Conservation (phyloP, 1,140 invertebrate species). For the Solen grandis region DNA sequence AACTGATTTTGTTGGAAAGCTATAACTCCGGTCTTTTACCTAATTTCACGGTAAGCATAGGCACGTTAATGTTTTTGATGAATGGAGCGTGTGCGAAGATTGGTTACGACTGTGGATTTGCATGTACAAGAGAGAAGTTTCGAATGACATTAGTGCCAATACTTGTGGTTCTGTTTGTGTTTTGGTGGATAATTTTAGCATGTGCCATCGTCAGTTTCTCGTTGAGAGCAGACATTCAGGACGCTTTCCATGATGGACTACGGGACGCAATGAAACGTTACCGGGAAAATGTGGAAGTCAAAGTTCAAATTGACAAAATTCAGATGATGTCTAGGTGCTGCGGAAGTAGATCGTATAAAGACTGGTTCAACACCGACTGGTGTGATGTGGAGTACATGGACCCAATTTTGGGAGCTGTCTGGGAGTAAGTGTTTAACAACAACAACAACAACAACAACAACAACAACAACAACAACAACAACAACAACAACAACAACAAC, state of each 20-base stretch:
- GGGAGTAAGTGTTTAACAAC: too few relatives aligned
- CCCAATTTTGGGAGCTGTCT: too few relatives aligned
- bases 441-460: too few relatives aligned
- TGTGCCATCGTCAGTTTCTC: slow-evolving; percentile 17
- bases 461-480: too few relatives aligned
- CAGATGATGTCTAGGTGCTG: slow-evolving; percentile 41
- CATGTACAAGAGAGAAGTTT: slow-evolving; percentile 31
- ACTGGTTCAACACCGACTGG: slow-evolving; percentile 48
- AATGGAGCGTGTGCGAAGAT: slow-evolving; percentile 30
- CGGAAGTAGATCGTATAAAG: slow-evolving; percentile 45
- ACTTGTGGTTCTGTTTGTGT: slow-evolving; percentile 30
- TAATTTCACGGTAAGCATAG: slow-evolving; percentile 37
- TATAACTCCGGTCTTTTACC: slow-evolving; percentile 36
- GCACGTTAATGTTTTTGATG: slow-evolving; percentile 18
- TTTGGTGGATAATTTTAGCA: slow-evolving; percentile 29
- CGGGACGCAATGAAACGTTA: slow-evolving; percentile 38
- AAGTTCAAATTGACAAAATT: slow-evolving; percentile 19
- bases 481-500: too few relatives aligned
- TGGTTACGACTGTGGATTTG: slow-evolving; percentile 36
- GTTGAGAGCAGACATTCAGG: neutral
- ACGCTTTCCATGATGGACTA: slow-evolving; percentile 37
- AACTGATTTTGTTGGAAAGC: slow-evolving; percentile 43
- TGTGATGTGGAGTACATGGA: slow-evolving; percentile 38
- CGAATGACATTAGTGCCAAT: slow-evolving; percentile 24
- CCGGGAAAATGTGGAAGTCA: slow-evolving; percentile 20